Conservation (phyloP, 2,797 vertebrate genomes). For the Leptodactylus fallax region DNA sequence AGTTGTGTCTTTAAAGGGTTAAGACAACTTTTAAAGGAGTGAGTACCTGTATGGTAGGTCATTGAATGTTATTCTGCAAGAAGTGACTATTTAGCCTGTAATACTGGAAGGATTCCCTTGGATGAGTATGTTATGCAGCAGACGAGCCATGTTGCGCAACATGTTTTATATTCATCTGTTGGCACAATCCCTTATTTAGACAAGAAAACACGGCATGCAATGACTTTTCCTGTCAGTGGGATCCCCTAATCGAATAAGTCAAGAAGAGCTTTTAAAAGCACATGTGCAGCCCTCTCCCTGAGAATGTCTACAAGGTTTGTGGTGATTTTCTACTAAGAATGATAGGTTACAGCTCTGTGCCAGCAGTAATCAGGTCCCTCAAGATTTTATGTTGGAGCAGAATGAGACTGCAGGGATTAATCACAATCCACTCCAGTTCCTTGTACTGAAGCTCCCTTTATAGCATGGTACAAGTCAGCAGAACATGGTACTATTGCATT, state of each 20-base stretch:
- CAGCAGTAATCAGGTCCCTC: constrained; percentile 60
- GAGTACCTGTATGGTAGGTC: too few relatives aligned
- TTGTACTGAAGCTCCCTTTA: constrained; percentile 30
- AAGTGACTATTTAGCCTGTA: neutral
- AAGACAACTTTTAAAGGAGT: too few relatives aligned
- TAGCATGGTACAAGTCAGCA: constrained; percentile 17
- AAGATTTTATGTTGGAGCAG: constrained; percentile 54
- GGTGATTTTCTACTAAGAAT: constrained; percentile 63
- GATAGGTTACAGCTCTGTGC: constrained; percentile 58
- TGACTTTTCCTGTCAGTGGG: constrained; percentile 61
- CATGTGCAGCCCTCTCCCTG: constrained; percentile 50
- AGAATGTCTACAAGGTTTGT: constrained; percentile 55
- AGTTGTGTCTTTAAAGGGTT: too few relatives aligned
- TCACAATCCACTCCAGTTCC: constrained; percentile 53
- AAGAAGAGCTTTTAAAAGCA: constrained; percentile 55
- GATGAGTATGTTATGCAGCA: constrained; percentile 12
- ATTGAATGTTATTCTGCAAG: neutral
- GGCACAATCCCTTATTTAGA: constrained; percentile 60
- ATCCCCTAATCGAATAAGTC: constrained; percentile 62
- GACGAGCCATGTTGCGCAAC: constrained; percentile 40
- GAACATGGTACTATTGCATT: neutral
- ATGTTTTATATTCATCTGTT: constrained; percentile 58
- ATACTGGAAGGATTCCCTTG: constrained; percentile 6
- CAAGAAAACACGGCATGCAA: constrained; percentile 59
- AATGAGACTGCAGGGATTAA: constrained; percentile 59